These are phyloP conservation scores for Cephus runcator DNA, from an alignment of 2,888 invertebrate genomes.

Conservation along the genomic window DNA sequence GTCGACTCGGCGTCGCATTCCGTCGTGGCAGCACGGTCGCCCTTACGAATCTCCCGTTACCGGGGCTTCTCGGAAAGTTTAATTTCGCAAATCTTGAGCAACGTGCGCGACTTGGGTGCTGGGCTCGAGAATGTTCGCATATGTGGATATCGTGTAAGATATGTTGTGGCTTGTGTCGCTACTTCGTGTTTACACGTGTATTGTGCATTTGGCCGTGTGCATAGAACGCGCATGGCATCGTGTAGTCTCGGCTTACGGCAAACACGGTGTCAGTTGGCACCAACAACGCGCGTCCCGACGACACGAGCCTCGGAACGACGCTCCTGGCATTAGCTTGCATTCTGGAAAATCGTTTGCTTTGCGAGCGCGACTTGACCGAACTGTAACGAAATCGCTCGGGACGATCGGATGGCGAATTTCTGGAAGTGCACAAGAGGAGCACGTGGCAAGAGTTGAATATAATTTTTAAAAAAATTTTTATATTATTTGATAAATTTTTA, in stretches of 20 bases:
- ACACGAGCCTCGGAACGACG: conserved; percentile 27
- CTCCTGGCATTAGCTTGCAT: conserved; percentile 46
- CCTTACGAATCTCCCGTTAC: conserved; percentile 42
- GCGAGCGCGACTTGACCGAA: conserved; percentile 8
- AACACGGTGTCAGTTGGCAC: conserved; percentile 39
- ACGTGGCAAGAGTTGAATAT: background rate
- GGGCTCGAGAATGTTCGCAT: background rate
- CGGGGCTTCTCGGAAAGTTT: conserved; percentile 46
- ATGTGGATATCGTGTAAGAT: background rate
- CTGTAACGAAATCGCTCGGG: background rate
- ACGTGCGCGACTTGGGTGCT: background rate
- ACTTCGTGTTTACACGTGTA: conserved; percentile 16
- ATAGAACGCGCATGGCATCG: background rate
- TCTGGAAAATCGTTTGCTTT: conserved; percentile 49
- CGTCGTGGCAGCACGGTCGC: conserved; percentile 19
- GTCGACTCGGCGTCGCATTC: conserved; percentile 16
- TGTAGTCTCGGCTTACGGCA: conserved; percentile 21
- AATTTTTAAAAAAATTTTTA: too few relatives aligned
- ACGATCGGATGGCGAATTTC: background rate
- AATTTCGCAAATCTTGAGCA: conserved; percentile 40
- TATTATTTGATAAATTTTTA: too few relatives aligned
- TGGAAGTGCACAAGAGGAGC: background rate
- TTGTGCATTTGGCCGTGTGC: conserved; percentile 17
- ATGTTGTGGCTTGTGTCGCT: conserved; percentile 13
- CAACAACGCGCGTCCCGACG: conserved; percentile 31